These are phyloP conservation scores for Aphaenogaster rudis DNA, from an alignment of 1,140 invertebrate genomes.

Conservation along the genomic window DNA sequence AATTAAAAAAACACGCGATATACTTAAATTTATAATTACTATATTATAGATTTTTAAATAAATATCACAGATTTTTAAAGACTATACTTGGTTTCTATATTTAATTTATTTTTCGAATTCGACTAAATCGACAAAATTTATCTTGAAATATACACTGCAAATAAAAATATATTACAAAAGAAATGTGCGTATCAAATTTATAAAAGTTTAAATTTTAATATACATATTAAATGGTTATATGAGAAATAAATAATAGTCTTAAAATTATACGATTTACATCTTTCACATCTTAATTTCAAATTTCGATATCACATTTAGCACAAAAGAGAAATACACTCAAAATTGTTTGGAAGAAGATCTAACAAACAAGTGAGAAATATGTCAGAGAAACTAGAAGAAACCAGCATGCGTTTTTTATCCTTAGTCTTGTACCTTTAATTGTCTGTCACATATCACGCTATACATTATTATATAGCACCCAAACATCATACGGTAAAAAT, in stretches of 20 bases:
- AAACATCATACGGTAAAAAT: neutral
- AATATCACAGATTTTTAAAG: constrained; percentile 1
- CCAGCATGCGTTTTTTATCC: neutral
- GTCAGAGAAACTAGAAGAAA: neutral
- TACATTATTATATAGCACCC: neutral
- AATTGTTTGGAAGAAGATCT: neutral
- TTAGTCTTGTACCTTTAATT: neutral
- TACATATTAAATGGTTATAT: neutral
- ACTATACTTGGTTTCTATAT: neutral
- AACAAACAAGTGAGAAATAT: neutral
- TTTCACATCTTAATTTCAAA: neutral
- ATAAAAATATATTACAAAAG: no score
- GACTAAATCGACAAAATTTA: no score
- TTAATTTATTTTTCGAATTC: neutral
- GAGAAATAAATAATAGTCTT: neutral
- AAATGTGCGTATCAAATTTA: no score
- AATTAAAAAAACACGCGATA: neutral
- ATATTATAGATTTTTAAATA: neutral
- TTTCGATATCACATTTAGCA: neutral
- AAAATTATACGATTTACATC: neutral
- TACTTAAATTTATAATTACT: neutral
- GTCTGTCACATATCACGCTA: neutral
- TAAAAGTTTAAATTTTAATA: no score
- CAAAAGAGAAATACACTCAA: neutral
- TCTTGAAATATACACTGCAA: no score